A percentile compares a stretch with the other conserved stretches of the same genome.
phyloP scores from a whole-genome alignment of 1,140 invertebrate species.

The Antheraea mylitta region DNA sequence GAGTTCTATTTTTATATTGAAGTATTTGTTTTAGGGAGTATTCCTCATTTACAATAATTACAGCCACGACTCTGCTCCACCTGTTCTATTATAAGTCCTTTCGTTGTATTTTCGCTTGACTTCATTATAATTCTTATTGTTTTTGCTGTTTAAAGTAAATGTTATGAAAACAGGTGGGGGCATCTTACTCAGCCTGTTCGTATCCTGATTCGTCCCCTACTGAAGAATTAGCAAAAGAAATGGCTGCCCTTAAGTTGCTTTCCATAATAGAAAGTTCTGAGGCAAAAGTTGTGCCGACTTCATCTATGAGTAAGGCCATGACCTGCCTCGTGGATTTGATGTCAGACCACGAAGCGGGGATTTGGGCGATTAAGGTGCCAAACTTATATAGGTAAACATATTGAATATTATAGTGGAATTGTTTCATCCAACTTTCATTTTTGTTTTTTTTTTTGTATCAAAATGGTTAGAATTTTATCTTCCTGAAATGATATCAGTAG shows the following conservation, averaged over 20 bases:
- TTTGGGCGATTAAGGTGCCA: constrained; percentile 68
- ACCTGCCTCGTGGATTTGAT: constrained; percentile 74
- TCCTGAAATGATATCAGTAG: no score
- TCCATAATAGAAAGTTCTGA: constrained; percentile 53
- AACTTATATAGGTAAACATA: constrained; percentile 59
- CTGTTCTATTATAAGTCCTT: no score
- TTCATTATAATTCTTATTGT: background rate
- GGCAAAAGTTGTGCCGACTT: constrained; percentile 43
- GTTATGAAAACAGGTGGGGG: constrained; percentile 62
- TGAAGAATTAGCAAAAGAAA: constrained; percentile 74
- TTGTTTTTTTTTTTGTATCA: background rate
- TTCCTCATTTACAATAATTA: no score
- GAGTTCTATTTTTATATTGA: no score
- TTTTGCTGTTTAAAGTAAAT: background rate
- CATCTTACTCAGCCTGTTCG: constrained; percentile 70
- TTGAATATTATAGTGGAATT: background rate
- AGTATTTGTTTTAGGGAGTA: no score
- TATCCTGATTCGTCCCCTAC: constrained; percentile 80
- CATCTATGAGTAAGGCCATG: constrained; percentile 43
- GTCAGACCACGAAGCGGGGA: constrained; percentile 73
- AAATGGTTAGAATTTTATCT: no score
- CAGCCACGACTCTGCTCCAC: no score
- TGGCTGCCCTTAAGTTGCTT: constrained; percentile 79
- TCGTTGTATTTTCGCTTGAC: background rate
- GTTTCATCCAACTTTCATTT: background rate